A percentile compares a stretch with the other conserved stretches of the same genome.
These are phyloP conservation scores for Drosophila saltans DNA, from an alignment of 1,140 invertebrate genomes.

Conservation along the genomic window DNA sequence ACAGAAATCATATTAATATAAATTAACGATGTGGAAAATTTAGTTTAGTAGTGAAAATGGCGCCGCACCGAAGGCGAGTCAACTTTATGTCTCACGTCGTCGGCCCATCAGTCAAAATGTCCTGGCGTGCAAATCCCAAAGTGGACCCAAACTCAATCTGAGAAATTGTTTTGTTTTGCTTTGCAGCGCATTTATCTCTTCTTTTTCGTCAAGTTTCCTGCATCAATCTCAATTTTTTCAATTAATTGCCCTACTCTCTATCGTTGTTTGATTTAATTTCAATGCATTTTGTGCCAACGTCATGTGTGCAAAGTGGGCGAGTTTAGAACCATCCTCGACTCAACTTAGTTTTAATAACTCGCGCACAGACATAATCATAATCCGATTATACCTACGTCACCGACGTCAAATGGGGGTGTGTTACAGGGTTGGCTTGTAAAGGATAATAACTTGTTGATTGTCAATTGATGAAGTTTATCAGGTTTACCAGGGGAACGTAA, in stretches of 20 bases:
- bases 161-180: slow-evolving; percentile 67
- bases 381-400: slow-evolving; percentile 56
- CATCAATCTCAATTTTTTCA: slow-evolving; percentile 39
- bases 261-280: slow-evolving; percentile 38
- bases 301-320: slow-evolving; percentile 8
- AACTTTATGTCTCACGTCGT: slow-evolving; percentile 69
- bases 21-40: slow-evolving; percentile 84
- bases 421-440: slow-evolving; percentile 18
- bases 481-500: not conserved
- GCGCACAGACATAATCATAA: slow-evolving; percentile 68
- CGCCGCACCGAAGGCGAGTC: slow-evolving; percentile 29
- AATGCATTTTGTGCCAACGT: slow-evolving; percentile 41
- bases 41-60: slow-evolving; percentile 83
- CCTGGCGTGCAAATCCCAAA: slow-evolving; percentile 69
- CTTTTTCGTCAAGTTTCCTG: slow-evolving; percentile 16
- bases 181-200: slow-evolving; percentile 59
- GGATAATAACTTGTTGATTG: slow-evolving; percentile 53
- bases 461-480: slow-evolving; percentile 50
- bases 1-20: slow-evolving; percentile 83
- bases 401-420: slow-evolving; percentile 16
- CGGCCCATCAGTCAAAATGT: slow-evolving; percentile 75
- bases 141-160: slow-evolving; percentile 37
- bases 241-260: slow-evolving; percentile 57
- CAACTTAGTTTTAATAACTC: slow-evolving; percentile 41
- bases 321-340: not conserved